phyloP scores from a whole-genome alignment of 35 echinoderm and acorn worm species.

The Anneissia japonica region DNA sequence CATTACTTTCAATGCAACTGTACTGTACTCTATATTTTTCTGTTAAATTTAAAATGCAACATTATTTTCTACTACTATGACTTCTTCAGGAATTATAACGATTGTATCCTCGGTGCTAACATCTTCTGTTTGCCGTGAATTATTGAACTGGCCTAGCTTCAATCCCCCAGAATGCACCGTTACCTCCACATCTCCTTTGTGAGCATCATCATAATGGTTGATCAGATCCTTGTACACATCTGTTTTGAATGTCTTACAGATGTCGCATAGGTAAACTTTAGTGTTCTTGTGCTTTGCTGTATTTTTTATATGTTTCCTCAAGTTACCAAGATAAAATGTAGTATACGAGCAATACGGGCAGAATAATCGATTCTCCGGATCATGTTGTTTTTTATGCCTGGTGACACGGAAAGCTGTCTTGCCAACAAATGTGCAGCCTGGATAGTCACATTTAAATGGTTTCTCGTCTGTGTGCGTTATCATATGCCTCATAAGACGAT shows the following conservation, averaged over 20 bases:
- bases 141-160: not conserved
- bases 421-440: not conserved
- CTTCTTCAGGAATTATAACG: not conserved
- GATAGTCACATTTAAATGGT: conserved; percentile 53
- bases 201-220: conserved; percentile 10
- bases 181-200: not conserved
- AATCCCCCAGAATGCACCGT: not conserved
- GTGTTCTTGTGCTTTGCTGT: conserved; percentile 72
- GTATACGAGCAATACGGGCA: conserved; percentile 83
- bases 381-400: not conserved
- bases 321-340: conserved; percentile 66
- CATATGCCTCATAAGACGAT: conserved; percentile 69
- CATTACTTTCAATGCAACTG: too few relatives aligned
- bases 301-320: conserved; percentile 75
- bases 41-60: too few relatives aligned
- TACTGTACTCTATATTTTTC: too few relatives aligned
- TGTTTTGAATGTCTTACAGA: conserved; percentile 51
- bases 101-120: not conserved
- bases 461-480: conserved; percentile 69
- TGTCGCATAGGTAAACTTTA: conserved; percentile 67
- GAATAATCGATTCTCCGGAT: not conserved
- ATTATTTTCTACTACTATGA: not conserved
- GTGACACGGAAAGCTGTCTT: not conserved
- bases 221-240: conserved; percentile 65
- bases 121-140: not conserved